Base-by-base conservation (phyloP, 2,888 invertebrate species). In the Drosophila paranaensis region DNA sequence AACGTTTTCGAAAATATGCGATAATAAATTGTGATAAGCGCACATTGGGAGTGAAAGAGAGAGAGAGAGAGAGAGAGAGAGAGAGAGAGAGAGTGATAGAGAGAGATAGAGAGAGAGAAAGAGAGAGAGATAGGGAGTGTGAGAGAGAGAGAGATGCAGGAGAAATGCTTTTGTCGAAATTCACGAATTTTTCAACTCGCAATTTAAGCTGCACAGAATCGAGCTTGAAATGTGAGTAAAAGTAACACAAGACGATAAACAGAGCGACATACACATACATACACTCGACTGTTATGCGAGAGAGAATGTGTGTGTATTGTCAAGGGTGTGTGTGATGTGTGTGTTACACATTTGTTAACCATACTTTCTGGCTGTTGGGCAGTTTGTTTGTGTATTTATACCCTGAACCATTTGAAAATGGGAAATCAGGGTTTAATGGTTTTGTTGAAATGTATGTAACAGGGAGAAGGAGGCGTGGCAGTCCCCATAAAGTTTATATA, bases 301-400 rank as follows among this genome's bases (percentile, higher is more conserved):
- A 25, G 40, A 13, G n/a, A 11, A 46, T 13, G 42, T 25, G 42
- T n/a, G 27, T 51, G 25, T 25, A 6, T 25, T 25, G 40, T n/a
- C 8, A 9, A 8, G 8, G n/a, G 50, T 13, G n/a, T 35, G 43
- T 33, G 30, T 37, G 39, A 3, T 57, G 56, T 45, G 27, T 46
- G 54, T 61, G 74, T 42, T 51, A 71, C 64, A 70, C 85, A 87
- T 76, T 82, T 81, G 68, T 72, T 68, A 77, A 77, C 72, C 85
- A 87, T 71, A 83, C 88, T 84, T 87, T 84, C 68, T 45, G 70
- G 70, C 74, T 71, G 72, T 61, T 62, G 74, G 68, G 45, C 61
- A 77, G 79, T 70, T 79, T 71, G 42, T 71, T 60, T 72, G 60
- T 60, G 80, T 71, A 77, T 75, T 79, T n/a, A n/a, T n/a, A n/a